Conservation (phyloP, 2,888 invertebrate genomes). For the Belgica antarctica region DNA sequence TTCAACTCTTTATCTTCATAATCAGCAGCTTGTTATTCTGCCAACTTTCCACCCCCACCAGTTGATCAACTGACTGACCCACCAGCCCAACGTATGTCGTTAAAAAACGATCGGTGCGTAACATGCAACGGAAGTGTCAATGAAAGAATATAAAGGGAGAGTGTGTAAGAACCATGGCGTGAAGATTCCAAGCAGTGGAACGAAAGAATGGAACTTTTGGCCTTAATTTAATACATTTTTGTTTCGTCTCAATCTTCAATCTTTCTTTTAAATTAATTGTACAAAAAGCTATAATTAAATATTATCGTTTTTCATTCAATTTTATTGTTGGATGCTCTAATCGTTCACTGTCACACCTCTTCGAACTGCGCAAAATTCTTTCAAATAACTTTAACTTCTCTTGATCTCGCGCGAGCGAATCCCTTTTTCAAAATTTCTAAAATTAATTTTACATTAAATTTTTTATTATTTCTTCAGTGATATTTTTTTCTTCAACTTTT, state of each 20-base stretch:
- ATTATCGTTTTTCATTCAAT: conserved; percentile 35
- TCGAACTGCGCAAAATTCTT: conserved; percentile 8
- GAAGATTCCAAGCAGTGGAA: too few relatives aligned
- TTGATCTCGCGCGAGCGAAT: not conserved
- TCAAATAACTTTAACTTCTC: not conserved
- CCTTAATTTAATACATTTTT: conserved; percentile 21
- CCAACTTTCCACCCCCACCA: too few relatives aligned
- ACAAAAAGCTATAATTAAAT: conserved; percentile 43
- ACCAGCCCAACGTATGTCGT: too few relatives aligned
- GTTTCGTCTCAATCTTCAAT: not conserved
- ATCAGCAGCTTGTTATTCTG: too few relatives aligned
- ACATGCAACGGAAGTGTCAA: not conserved
- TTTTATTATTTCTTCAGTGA: not conserved
- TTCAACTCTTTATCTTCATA: too few relatives aligned
- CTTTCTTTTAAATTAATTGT: conserved; percentile 36
- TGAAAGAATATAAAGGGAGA: too few relatives aligned
- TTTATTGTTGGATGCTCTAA: conserved; percentile 21
- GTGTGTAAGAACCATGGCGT: not conserved
- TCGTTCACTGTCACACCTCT: not conserved
- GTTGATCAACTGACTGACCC: too few relatives aligned
- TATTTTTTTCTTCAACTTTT: conserved; percentile 5
- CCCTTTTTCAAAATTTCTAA: not conserved
- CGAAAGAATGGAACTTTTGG: conserved; percentile 23
- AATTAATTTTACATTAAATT: conserved; percentile 18
- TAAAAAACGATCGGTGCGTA: not conserved